Conservation (phyloP, 2,888 invertebrate genomes). For the Toxonevra muliebris region DNA sequence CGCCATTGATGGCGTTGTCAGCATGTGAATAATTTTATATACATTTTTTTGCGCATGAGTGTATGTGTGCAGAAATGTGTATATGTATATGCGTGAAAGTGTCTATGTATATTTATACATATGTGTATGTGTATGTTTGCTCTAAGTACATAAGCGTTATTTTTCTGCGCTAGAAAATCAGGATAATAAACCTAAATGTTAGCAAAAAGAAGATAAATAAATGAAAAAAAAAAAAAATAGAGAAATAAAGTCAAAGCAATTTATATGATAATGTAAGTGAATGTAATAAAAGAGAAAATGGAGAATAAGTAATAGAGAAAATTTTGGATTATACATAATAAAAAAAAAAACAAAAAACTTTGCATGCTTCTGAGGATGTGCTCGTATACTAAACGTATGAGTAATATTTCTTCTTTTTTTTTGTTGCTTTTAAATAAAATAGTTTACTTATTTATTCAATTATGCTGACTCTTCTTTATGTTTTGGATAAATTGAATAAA, state of each 20-base stretch:
- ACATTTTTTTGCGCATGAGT: neutral
- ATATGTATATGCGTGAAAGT: constrained; percentile 34
- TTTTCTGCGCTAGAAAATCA: constrained; percentile 58
- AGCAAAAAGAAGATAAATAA: constrained; percentile 39
- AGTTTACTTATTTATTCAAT: neutral
- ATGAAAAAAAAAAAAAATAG: no score
- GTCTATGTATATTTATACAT: constrained; percentile 5
- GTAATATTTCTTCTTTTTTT: no score
- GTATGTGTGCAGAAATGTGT: neutral
- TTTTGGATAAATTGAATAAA: neutral
- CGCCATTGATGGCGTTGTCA: constrained; percentile 40
- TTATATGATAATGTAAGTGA: constrained; percentile 52
- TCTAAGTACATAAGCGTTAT: constrained; percentile 51
- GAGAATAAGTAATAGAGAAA: neutral
- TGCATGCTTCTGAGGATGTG: neutral
- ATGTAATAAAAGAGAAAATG: constrained; percentile 23
- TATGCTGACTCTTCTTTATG: neutral
- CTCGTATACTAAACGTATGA: neutral
- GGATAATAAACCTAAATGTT: constrained; percentile 57
- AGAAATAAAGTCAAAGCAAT: constrained; percentile 43
- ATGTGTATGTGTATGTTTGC: constrained; percentile 27
- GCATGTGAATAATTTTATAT: constrained; percentile 22
- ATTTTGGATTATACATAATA: neutral
- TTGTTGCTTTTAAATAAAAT: neutral
- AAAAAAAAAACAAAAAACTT: neutral